A percentile compares a stretch with the other conserved stretches of the same genome.
Conservation (phyloP, 2,888 invertebrate species). For the Prionchulus punctatus region DNA sequence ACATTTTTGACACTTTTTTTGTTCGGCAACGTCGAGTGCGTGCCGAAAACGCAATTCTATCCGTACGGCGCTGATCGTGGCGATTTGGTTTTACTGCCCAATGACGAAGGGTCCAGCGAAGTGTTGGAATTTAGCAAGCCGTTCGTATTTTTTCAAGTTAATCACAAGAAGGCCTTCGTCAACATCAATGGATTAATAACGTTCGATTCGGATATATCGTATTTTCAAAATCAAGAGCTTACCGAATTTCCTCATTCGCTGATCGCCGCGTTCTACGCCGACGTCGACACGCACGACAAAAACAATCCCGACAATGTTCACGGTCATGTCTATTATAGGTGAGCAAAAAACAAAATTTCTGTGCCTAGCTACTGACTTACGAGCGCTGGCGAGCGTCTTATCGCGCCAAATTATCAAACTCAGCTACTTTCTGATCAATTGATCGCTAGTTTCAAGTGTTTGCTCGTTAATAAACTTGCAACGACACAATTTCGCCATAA, state of each 20-base stretch:
- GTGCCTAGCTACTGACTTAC: not conserved
- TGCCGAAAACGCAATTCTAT: not conserved
- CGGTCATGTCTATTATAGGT: conserved; percentile 56
- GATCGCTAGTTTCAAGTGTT: too few species aligned
- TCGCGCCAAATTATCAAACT: too few species aligned
- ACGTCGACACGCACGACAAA: conserved; percentile 54
- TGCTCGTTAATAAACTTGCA: too few species aligned
- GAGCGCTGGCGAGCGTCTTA: too few species aligned
- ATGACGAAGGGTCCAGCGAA: not conserved
- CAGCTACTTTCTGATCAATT: too few species aligned
- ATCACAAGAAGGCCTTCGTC: not conserved
- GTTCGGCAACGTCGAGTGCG: too few species aligned
- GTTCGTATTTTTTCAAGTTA: not conserved
- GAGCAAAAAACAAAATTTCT: conserved; percentile 7
- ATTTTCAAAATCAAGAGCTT: conserved; percentile 14
- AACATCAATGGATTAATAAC: conserved; percentile 15
- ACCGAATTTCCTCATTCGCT: conserved; percentile 48
- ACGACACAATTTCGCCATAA: too few species aligned
- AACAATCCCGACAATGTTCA: not conserved
- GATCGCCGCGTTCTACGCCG: conserved; percentile 75
- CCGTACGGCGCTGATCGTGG: not conserved
- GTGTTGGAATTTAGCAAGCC: not conserved
- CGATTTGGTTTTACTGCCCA: not conserved
- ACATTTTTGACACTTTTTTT: too few species aligned
- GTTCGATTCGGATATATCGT: conserved; percentile 14